Conservation (phyloP, 2,113 vertebrate genomes). For the Sinocyclocheilus maitianheensis region DNA sequence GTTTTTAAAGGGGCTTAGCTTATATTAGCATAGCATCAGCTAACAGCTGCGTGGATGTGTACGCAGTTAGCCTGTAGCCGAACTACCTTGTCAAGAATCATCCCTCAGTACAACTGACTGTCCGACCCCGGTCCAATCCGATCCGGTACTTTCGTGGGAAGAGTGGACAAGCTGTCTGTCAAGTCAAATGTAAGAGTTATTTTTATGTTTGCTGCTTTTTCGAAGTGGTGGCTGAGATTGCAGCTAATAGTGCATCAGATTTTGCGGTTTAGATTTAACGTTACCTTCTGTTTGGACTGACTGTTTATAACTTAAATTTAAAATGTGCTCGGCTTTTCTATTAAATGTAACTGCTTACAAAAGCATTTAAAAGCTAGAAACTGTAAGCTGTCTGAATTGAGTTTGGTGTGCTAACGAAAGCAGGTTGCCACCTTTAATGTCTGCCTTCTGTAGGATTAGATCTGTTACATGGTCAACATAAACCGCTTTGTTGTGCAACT, state of each 20-base stretch:
- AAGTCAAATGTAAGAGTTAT: conserved; percentile 21
- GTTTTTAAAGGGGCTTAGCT: conserved; percentile 11
- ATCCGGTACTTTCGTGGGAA: background rate
- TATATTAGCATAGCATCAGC: conserved; percentile 38
- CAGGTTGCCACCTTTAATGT: conserved; percentile 24
- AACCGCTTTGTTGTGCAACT: background rate
- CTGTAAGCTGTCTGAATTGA: background rate
- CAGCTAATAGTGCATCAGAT: background rate
- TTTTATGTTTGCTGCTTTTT: background rate
- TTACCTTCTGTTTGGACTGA: background rate
- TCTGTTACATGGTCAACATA: background rate
- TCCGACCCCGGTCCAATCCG: too few species aligned
- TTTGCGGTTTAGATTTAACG: background rate
- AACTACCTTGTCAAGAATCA: background rate
- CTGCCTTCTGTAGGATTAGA: background rate
- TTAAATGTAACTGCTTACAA: background rate
- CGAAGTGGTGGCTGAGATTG: conserved; percentile 5
- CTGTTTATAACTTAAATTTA: background rate
- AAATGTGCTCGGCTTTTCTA: background rate
- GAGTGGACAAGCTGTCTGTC: background rate
- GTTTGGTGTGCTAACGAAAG: conserved; percentile 16
- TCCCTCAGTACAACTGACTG: background rate
- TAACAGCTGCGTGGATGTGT: conserved; percentile 40
- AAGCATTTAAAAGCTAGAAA: background rate
- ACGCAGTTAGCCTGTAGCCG: conserved; percentile 32